phyloP scores from a whole-genome alignment of 2,113 vertebrate species.

The Vulpes vulpes region DNA sequence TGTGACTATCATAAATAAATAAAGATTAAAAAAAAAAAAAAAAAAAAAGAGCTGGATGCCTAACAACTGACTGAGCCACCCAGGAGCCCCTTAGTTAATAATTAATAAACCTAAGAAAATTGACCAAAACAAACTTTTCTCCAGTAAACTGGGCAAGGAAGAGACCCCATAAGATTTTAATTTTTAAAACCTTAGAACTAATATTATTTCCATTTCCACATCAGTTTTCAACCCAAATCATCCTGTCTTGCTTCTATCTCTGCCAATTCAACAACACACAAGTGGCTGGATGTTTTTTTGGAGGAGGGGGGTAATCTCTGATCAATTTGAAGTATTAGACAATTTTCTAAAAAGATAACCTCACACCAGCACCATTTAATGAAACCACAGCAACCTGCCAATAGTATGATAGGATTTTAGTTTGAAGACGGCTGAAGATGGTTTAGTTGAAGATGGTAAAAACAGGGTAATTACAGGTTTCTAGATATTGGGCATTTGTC shows the following conservation, averaged over 20 bases:
- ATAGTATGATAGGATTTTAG: background rate
- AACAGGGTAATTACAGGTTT: background rate
- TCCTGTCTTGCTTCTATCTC: slow-evolving; percentile 13
- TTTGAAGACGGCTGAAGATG: background rate
- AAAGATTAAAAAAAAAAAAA: too few relatives aligned
- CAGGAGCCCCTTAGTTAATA: background rate
- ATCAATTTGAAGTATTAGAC: background rate
- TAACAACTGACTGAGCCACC: background rate
- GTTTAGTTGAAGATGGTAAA: background rate
- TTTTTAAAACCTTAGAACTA: background rate
- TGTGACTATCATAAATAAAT: too few relatives aligned
- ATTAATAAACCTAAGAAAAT: slow-evolving; percentile 54
- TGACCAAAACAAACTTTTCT: slow-evolving; percentile 48
- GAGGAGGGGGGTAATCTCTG: background rate
- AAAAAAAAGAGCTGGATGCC: background rate
- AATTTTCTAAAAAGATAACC: slow-evolving; percentile 5
- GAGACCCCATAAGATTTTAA: background rate
- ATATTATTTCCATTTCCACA: slow-evolving; percentile 23
- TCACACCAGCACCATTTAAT: background rate
- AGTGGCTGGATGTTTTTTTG: background rate
- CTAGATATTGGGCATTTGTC: background rate
- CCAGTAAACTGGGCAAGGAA: background rate
- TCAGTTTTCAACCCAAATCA: slow-evolving; percentile 41
- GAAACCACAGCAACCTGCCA: slow-evolving; percentile 27
- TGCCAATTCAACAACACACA: background rate